Base-by-base conservation (phyloP, 2,797 vertebrate species). In the Apogon hyalosoma region DNA sequence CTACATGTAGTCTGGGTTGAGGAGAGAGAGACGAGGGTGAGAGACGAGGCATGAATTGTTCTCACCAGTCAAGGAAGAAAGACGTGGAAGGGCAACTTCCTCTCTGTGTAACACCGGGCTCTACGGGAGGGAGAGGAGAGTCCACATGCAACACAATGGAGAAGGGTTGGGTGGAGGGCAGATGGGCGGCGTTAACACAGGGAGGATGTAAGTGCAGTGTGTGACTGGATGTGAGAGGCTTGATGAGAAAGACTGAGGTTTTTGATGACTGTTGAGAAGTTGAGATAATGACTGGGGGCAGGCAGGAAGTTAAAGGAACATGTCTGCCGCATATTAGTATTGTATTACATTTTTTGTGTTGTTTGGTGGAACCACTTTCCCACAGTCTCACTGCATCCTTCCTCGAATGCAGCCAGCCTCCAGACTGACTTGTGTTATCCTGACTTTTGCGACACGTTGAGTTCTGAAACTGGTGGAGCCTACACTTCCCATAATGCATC, bases 61-160 rank as follows among this genome's bases (percentile, higher is more conserved):
- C 89, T 88, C 87, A 89, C 77, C 75, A 82, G 73, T 70, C 53
- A 64, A 85, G 70, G 56, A 67, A 85, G 70, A 46, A 89, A 92
- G 91, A 93, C 90, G 79, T 90, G 90, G 89, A 93, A 91, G 62
- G 84, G 80, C 81, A 80, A 73, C 79, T 92, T 94, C 92, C 91
- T 91, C 73, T 84, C 61, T 73, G 71, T 69, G 67, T 50, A 46
- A 72, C 36, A 18, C 60, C 54, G 21, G 69, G 73, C 80, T 85
- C 74, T 49, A 46, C 75, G 72, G 72, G 79, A 88, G 70, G 70
- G 75, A 86, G 70, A 70, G 42, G 73, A 82, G 81, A 83, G 78
- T 66, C 53, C n/a, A 73, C 10, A 21, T 13, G 12, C 67, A 40
- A 85, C 74, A 92, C 88, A 92, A 92, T 90, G 63, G 86, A 78